Percentiles rank a stretch among this genome's conserved stretches.
Evolutionary conservation across 2,888 invertebrate genomes (phyloP).

Genomic region (Eristalis pertinax): DNA sequence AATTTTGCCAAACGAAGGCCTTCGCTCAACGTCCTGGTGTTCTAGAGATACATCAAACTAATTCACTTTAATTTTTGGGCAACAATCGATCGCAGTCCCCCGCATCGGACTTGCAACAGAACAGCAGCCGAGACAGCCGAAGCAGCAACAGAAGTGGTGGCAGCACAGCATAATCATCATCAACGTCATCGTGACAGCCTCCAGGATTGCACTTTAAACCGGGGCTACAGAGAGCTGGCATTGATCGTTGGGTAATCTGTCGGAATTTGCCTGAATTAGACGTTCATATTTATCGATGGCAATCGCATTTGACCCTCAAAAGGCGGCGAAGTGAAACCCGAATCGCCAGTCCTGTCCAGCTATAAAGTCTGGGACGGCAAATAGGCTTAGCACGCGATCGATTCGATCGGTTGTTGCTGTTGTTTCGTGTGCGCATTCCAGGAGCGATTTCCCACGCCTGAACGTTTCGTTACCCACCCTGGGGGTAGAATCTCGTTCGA

Average conservation of each 20-base stretch:
- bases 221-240: slow-evolving; percentile 43
- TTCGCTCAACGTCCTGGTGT: slow-evolving; percentile 4
- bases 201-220: slow-evolving; percentile 66
- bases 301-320: slow-evolving; percentile 71
- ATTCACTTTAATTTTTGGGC: slow-evolving; percentile 71
- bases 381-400: slow-evolving; percentile 69
- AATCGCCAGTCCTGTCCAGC: slow-evolving; percentile 10
- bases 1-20: slow-evolving; percentile 18
- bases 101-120: slow-evolving; percentile 51
- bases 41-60: slow-evolving; percentile 50
- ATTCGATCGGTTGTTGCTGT: slow-evolving; percentile 8
- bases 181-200: slow-evolving; percentile 72
- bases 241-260: slow-evolving; percentile 58
- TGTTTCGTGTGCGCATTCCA: slow-evolving; percentile 71
- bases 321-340: not conserved
- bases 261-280: slow-evolving; percentile 64
- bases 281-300: slow-evolving; percentile 57
- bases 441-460: slow-evolving; percentile 72
- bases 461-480: slow-evolving; percentile 63
- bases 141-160: slow-evolving; percentile 28
- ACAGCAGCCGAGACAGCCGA: slow-evolving; percentile 5
- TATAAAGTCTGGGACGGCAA: slow-evolving; percentile 34
- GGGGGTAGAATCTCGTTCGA: slow-evolving; percentile 70
- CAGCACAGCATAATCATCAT: slow-evolving; percentile 62
- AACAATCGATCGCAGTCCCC: slow-evolving; percentile 69